Evolutionary conservation across 1,140 invertebrate species (phyloP).

Genomic region (Eumeta japonica): DNA sequence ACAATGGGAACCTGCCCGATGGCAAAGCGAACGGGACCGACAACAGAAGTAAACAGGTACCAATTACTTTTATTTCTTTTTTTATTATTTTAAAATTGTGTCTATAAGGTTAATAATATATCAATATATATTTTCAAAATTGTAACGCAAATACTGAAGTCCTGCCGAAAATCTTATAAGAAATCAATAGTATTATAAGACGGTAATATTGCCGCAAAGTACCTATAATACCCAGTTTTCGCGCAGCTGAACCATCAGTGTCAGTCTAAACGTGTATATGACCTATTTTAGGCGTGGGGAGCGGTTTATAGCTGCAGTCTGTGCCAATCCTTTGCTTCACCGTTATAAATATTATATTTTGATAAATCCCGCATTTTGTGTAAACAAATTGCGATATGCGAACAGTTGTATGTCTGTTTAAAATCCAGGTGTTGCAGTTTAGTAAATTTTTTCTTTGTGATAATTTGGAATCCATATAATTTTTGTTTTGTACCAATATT

Average conservation of each 20-base stretch:
- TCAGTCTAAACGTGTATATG: conserved; percentile 35
- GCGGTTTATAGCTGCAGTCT: conserved; percentile 3
- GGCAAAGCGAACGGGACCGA: conserved; percentile 49
- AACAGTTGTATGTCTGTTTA: too few relatives aligned
- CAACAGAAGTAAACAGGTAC: conserved; percentile 55
- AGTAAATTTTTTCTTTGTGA: conserved; percentile 3
- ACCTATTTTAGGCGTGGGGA: conserved; percentile 39
- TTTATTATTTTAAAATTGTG: conserved; percentile 7
- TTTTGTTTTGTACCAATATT: too few relatives aligned
- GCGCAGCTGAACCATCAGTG: conserved; percentile 34
- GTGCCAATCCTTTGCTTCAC: too few relatives aligned
- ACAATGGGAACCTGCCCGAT: conserved; percentile 43
- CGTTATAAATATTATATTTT: too few relatives aligned
- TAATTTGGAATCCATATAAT: too few relatives aligned
- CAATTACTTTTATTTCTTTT: conserved; percentile 15
- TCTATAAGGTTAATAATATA: not conserved
- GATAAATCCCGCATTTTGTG: too few relatives aligned
- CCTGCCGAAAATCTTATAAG: not conserved
- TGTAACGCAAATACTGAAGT: not conserved
- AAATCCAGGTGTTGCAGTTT: conserved; percentile 1
- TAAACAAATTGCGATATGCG: not conserved
- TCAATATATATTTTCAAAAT: not conserved
- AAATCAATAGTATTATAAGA: not conserved
- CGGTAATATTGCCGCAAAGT: not conserved
- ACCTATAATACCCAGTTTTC: too few relatives aligned